These are phyloP conservation scores for Acrossocheilus fasciatus DNA, from an alignment of 2,797 vertebrate species.

Conservation along the genomic window DNA sequence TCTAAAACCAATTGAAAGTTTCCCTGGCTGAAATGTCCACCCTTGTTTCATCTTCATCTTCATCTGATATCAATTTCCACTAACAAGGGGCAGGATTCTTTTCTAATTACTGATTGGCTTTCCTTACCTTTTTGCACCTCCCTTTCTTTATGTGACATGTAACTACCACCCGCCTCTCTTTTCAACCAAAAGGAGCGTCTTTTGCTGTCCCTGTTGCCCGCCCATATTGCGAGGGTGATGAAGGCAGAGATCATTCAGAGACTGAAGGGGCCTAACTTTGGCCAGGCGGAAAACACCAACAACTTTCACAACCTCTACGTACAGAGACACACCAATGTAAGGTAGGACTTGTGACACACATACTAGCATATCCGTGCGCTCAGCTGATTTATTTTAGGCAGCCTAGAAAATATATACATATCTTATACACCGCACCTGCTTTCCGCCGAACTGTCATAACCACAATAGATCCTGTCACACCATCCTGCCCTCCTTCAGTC, in stretches of 20 bases:
- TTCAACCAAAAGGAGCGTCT: constrained; percentile 86
- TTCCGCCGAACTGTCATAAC: not conserved
- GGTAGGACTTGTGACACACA: constrained; percentile 73
- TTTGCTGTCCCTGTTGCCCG: constrained; percentile 90
- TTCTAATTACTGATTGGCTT: no score
- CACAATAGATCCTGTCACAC: constrained; percentile 1
- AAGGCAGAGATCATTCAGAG: constrained; percentile 98
- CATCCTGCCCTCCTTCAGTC: constrained; percentile 43
- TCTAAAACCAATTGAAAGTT: no score
- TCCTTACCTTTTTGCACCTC: no score
- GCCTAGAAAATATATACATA: constrained; percentile 1
- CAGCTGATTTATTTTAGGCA: constrained; percentile 19
- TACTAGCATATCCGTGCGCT: not conserved
- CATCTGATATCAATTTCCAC: no score
- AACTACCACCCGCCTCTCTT: not conserved
- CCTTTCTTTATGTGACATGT: not conserved
- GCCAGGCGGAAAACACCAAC: constrained; percentile 94
- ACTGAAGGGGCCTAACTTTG: constrained; percentile 93
- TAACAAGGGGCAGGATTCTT: no score
- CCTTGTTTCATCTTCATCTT: no score
- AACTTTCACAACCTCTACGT: constrained; percentile 99
- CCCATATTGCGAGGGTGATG: constrained; percentile 97
- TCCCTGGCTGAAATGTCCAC: no score
- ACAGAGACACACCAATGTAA: constrained; percentile 98
- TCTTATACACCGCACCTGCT: constrained; percentile 5